Evolutionary conservation across 2,113 vertebrate genomes (phyloP).

Genomic region (Burhinus bistriatus): DNA sequence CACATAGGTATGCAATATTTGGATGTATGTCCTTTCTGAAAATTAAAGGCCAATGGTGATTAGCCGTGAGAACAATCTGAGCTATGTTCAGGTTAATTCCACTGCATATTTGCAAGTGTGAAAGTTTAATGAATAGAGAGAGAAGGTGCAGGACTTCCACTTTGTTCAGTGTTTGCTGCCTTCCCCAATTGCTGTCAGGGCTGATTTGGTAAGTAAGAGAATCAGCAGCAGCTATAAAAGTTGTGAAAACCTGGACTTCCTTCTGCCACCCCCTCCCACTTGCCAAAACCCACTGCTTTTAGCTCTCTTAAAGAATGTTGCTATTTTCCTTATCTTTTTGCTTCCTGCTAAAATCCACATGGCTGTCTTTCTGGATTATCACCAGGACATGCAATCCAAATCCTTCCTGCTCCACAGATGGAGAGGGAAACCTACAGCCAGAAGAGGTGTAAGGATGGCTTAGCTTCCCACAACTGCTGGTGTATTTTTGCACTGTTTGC

Average conservation of each 20-base stretch:
- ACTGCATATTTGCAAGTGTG: rapidly evolving
- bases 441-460: not conserved
- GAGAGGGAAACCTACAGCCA: not conserved
- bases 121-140: not conserved
- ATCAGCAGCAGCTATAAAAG: not conserved
- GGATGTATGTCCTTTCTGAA: not conserved
- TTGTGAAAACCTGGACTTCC: not conserved
- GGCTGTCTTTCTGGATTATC: not conserved
- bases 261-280: not conserved
- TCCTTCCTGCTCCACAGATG: not conserved
- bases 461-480: not conserved
- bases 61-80: not conserved
- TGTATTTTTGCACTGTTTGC: not conserved
- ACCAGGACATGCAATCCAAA: not conserved
- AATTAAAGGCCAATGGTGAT: not conserved
- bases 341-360: not conserved
- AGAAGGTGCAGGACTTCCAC: not conserved
- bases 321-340: not conserved
- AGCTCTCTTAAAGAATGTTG: not conserved
- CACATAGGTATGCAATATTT: not conserved
- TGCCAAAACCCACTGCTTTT: not conserved
- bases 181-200: not conserved
- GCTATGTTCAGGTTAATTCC: not conserved
- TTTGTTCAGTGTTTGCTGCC: not conserved
- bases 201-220: not conserved